Evolutionary conservation across 2,888 invertebrate species (phyloP), one percentile per base, ranked within the genome.

Genomic region (Xylota sylvarum): DNA sequence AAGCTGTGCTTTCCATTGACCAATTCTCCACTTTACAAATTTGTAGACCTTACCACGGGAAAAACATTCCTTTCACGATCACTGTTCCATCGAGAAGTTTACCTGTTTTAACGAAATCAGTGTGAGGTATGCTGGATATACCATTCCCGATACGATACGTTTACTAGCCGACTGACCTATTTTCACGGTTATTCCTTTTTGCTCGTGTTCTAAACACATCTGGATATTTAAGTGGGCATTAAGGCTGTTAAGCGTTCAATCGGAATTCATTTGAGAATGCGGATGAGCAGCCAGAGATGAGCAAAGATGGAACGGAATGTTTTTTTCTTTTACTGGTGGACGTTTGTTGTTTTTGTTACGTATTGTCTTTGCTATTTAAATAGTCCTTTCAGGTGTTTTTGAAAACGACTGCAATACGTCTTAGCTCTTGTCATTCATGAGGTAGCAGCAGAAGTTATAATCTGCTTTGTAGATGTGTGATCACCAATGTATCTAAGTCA

Each of bases 121-220:
- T 12, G 14, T 14, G 37, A 23, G 35, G 30, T 55, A 55, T 69
- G 35, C 23, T 35, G 2, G 7, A 17, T 19, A 64, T 23, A 14
- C 30, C 32, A 46, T 79, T 79, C 50, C 60, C 56, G 27, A 62
- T 60, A 10, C 35, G 40, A 55, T 12, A 37, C 50, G 30, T 40
- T 46, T 64, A 17, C 43, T 30, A 79, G 5, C 79, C 84, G 69
- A 70, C 50, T 84, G 74, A 84, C 84, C 84, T 58, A 84, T 70
- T 74, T 79, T 65, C 12, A 5, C 17, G 37, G 37, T 40, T 35
- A 17, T 56, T 79, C 69, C 50, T 74, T 64, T 9, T 43, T 43
- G 27, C 14, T 30, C 43, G 35, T 58, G 46, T 79, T 84, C 79
- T 84, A 35, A 56, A 60, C 74, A 74, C 64, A 52, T 58, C 35